phyloP scores from a whole-genome alignment of 1,140 invertebrate genomes.

The Lepidurus arcticus region DNA sequence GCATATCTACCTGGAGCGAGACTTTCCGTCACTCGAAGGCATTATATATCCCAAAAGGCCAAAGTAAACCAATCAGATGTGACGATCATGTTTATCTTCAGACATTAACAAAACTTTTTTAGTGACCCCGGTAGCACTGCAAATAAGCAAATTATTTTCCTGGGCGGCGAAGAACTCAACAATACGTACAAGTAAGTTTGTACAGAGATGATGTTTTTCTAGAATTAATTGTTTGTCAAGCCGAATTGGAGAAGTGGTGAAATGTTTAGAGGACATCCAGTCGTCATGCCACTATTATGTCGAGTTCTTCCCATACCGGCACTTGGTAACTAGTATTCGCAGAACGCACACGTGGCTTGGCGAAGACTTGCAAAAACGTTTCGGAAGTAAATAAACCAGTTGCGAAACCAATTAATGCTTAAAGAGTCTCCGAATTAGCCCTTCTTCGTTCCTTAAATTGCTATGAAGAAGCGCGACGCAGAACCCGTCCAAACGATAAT shows the following conservation, averaged over 20 bases:
- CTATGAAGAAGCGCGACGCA: conserved; percentile 30
- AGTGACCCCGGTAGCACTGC: background rate
- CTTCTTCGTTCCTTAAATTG: conserved; percentile 30
- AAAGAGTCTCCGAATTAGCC: conserved; percentile 19
- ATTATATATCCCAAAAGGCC: conserved; percentile 37
- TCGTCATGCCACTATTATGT: conserved; percentile 28
- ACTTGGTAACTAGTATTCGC: conserved; percentile 33
- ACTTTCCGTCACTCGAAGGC: conserved; percentile 38
- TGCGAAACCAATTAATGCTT: background rate
- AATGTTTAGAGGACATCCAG: conserved; percentile 32
- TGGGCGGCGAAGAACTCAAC: conserved; percentile 28
- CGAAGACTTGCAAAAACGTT: conserved; percentile 33
- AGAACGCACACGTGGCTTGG: conserved; percentile 31
- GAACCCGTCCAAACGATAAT: background rate
- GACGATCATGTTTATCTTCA: background rate
- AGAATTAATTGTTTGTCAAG: conserved; percentile 1
- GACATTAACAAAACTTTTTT: background rate
- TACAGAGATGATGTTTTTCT: background rate
- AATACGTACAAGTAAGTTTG: conserved; percentile 30
- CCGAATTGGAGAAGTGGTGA: conserved; percentile 30
- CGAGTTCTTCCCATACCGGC: conserved; percentile 34
- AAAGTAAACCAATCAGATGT: background rate
- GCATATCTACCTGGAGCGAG: conserved; percentile 39
- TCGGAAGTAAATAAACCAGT: conserved; percentile 27
- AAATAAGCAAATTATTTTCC: background rate